Base-by-base conservation (phyloP, 92 coral and sea anemone genomes). In the Palythoa caribaeorum region DNA sequence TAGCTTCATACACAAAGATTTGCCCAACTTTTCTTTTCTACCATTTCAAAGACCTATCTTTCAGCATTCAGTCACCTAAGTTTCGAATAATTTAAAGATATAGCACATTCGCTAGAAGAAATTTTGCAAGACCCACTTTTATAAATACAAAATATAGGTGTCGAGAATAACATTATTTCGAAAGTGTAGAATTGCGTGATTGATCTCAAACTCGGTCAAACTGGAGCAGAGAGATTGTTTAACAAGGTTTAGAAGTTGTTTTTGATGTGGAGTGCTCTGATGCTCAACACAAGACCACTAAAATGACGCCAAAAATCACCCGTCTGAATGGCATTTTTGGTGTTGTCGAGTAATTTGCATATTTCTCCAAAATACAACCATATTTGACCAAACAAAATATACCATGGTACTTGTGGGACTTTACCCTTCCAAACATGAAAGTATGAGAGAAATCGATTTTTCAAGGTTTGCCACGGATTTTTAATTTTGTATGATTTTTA, bases 1-100 rank as follows among this genome's bases (percentile, higher is more conserved):
- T 63, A 72, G 78, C 88, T 75, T 83, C 80, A 73, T 83, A 28
- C 91, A 71, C 81, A 88, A 72, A 83, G 75, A 81, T 88, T 88
- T 88, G 88, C 91, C 91, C 91, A 88, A 50, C 38, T 39, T 44
- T 20, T 50, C n/a, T 16, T 88, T 88, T 88, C 53, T 44, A 83
- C 55, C 73, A 72, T 14, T 80, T 72, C 69, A 83, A 88, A 81
- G 80, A 66, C 21, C 72, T 71, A 20, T 83, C 20, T 50, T 87
- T 80, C 80, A 63, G 15, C 72, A 55, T 53, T 74, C 40, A 86
- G 7, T 65, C 74, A 59, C 35, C 75, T 15, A 77, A n/a, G 83
- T 69, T 76, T 87, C 55, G 60, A 68, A 19, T 16, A 76, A 19
- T 75, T 83, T 38, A 28, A 76, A 76, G 44, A 16, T 76, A 76